Evolutionary conservation across 64 coral and sea anemone genomes (phyloP).

Genomic region (Montipora cactus): DNA sequence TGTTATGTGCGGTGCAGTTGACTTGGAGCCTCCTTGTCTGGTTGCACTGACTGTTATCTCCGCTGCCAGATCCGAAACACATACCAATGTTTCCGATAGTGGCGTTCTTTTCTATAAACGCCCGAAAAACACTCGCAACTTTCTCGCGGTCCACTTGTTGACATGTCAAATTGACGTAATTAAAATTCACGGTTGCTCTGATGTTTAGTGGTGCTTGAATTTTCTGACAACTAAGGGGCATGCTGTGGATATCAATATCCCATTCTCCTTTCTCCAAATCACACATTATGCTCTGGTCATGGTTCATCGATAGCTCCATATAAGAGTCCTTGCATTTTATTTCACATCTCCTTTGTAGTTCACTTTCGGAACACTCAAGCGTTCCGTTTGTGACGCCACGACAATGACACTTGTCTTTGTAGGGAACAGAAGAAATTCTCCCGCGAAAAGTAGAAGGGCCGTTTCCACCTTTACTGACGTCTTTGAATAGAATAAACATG

Average conservation of each 20-base stretch:
- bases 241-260: conserved; percentile 17
- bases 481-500: conserved; percentile 25
- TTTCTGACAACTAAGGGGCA: neutral
- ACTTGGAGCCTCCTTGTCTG: neutral
- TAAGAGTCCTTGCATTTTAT: neutral
- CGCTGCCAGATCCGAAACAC: neutral
- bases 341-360: conserved; percentile 14
- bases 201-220: conserved; percentile 12
- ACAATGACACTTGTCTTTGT: conserved; percentile 24
- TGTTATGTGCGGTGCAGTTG: neutral
- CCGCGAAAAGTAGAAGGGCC: conserved; percentile 28
- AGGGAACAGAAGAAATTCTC: conserved; percentile 12
- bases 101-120: neutral
- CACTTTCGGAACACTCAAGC: conserved; percentile 27
- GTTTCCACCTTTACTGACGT: neutral
- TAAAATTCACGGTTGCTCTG: conserved; percentile 19
- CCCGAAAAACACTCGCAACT: neutral
- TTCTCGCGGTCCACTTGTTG: neutral
- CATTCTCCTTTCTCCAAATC: conserved; percentile 22
- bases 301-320: conserved; percentile 20
- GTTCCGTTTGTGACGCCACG: neutral
- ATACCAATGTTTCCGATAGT: conserved; percentile 13
- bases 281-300: conserved; percentile 16
- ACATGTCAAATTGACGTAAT: conserved; percentile 25
- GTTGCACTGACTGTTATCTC: neutral